A percentile compares a stretch with the other conserved stretches of the same genome.
phyloP scores from a whole-genome alignment of 2,113 vertebrate species.

The Elephantulus edwardii region DNA sequence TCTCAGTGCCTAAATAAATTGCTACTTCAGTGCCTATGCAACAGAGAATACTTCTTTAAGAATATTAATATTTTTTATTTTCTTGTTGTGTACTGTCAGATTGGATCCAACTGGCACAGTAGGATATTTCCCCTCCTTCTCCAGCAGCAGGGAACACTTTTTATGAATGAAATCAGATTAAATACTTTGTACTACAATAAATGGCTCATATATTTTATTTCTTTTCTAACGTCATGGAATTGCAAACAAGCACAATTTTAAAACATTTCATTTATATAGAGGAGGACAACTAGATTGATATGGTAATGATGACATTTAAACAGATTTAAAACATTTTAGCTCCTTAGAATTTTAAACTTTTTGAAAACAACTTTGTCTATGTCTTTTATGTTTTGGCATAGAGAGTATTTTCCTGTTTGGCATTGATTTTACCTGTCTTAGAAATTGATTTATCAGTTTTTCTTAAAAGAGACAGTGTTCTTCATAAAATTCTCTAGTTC shows the following conservation, averaged over 20 bases:
- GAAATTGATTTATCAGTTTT: constrained; percentile 62
- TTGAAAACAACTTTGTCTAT: constrained; percentile 38
- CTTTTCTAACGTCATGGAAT: constrained; percentile 41
- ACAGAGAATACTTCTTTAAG: too few species aligned
- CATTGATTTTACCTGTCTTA: constrained; percentile 63
- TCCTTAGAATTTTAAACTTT: constrained; percentile 46
- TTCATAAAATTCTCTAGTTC: constrained; percentile 53
- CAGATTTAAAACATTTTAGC: constrained; percentile 2
- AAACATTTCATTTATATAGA: not conserved
- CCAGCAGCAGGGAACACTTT: too few species aligned
- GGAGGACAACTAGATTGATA: constrained; percentile 45
- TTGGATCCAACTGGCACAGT: too few species aligned
- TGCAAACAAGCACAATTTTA: constrained; percentile 44
- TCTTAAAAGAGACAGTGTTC: constrained; percentile 52
- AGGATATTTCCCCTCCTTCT: too few species aligned
- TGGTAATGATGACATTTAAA: constrained; percentile 40
- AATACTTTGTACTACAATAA: constrained; percentile 25
- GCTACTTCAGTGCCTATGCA: not conserved
- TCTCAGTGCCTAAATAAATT: constrained; percentile 34
- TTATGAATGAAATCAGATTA: constrained; percentile 35
- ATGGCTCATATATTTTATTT: not conserved
- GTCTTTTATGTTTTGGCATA: constrained; percentile 51
- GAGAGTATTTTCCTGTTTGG: not conserved
- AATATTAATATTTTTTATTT: too few species aligned
- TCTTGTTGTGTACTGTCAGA: too few species aligned